phyloP scores from a whole-genome alignment of 1,140 invertebrate species.

The Heliconius nattereri region DNA sequence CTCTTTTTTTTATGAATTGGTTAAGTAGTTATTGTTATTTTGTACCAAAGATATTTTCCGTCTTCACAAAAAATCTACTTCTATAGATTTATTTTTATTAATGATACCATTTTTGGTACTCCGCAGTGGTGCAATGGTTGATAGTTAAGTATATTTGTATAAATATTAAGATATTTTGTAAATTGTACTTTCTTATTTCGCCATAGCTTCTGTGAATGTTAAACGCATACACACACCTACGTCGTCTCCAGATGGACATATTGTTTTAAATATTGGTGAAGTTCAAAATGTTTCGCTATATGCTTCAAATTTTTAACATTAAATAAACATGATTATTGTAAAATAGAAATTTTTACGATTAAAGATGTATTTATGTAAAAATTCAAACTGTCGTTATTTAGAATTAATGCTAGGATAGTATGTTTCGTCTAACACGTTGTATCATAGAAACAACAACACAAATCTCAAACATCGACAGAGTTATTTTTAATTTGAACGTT shows the following conservation, averaged over 20 bases:
- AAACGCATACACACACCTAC: constrained; percentile 41
- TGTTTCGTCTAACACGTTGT: constrained; percentile 53
- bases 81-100: constrained; percentile 55
- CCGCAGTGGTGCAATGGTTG: constrained; percentile 70
- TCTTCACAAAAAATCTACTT: constrained; percentile 56
- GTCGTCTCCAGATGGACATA: constrained; percentile 22
- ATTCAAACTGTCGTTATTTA: constrained; percentile 69
- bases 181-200: constrained; percentile 50
- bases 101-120: constrained; percentile 64
- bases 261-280: constrained; percentile 43
- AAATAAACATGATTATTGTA: constrained; percentile 54
- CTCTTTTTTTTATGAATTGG: constrained; percentile 57
- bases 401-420: constrained; percentile 56
- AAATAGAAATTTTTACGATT: constrained; percentile 67
- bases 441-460: constrained; percentile 56
- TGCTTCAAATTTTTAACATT: constrained; percentile 62
- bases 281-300: constrained; percentile 44
- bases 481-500: constrained; percentile 72
- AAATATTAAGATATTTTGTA: constrained; percentile 55
- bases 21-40: constrained; percentile 69
- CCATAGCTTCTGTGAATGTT: constrained; percentile 64
- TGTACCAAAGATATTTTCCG: constrained; percentile 77
- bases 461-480: constrained; percentile 71
- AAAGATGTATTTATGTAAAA: constrained; percentile 76
- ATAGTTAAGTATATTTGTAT: constrained; percentile 64